Conservation (phyloP, 2,113 vertebrate species). For the Probosciger aterrimus region DNA sequence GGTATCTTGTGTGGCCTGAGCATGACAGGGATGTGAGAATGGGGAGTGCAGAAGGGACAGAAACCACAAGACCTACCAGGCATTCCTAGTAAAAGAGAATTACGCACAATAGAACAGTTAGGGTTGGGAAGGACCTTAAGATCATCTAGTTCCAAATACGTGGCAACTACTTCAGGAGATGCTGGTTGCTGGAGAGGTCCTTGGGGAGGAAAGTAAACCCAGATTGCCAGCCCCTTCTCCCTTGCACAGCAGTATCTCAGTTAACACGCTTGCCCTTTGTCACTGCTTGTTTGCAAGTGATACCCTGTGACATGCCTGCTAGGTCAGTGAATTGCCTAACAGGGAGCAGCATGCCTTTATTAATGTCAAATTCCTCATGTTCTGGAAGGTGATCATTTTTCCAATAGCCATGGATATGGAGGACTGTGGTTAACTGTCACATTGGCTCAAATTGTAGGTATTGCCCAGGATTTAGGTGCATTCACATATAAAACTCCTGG, state of each 20-base stretch:
- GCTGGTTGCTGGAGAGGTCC: neutral
- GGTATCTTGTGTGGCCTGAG: neutral
- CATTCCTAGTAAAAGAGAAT: neutral
- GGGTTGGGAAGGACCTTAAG: neutral
- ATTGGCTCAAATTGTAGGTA: neutral
- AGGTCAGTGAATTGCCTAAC: neutral
- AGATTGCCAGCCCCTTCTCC: neutral
- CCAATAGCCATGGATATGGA: neutral
- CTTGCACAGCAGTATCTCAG: neutral
- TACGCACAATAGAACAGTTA: neutral
- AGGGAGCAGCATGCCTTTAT: neutral
- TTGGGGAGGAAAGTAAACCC: neutral
- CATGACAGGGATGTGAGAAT: neutral
- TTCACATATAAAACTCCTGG: neutral
- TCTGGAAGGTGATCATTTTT: neutral
- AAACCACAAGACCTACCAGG: neutral
- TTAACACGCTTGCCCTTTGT: neutral
- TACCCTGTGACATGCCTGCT: fast-evolving
- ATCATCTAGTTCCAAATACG: neutral
- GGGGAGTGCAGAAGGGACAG: neutral
- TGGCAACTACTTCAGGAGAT: neutral
- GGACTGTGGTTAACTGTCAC: neutral
- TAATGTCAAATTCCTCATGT: neutral
- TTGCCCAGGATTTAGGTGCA: neutral
- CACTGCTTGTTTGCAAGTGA: neutral